Evolutionary conservation across 30 jellyfish, hydroid and myxozoan species (phyloP).

Genomic region (Hydractinia echinata): DNA sequence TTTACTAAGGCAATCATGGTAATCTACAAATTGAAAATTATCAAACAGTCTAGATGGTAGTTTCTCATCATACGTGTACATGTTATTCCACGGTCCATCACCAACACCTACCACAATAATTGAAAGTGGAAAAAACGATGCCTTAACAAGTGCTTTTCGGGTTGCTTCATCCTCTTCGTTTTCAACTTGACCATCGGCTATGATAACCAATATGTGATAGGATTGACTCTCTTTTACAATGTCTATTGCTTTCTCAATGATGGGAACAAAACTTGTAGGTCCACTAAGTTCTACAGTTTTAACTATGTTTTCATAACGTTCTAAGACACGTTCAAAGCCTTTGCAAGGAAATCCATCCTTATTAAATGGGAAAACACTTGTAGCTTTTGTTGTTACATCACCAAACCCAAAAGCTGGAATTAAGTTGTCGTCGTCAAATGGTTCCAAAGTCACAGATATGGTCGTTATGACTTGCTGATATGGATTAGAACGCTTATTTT

Average conservation of each 20-base stretch:
- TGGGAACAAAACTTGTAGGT: slow-evolving; percentile 84
- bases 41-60: slow-evolving; percentile 67
- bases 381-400: slow-evolving; percentile 66
- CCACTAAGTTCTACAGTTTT: slow-evolving; percentile 70
- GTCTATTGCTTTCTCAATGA: slow-evolving; percentile 62
- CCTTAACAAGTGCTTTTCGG: slow-evolving; percentile 63
- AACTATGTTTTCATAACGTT: slow-evolving; percentile 53
- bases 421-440: slow-evolving; percentile 71
- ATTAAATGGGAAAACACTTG: slow-evolving; percentile 52
- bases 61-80: slow-evolving; percentile 74
- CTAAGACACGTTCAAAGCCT: slow-evolving; percentile 65
- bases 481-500: slow-evolving; percentile 53
- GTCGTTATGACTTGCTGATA: slow-evolving; percentile 70
- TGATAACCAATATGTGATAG: slow-evolving; percentile 63
- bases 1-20: slow-evolving; percentile 46
- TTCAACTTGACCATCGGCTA: slow-evolving; percentile 85
- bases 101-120: slow-evolving; percentile 88
- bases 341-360: slow-evolving; percentile 59
- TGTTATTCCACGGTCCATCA: slow-evolving; percentile 89
- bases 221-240: slow-evolving; percentile 26
- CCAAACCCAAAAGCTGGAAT: slow-evolving; percentile 88
- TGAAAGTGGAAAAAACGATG: slow-evolving; percentile 70
- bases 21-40: slow-evolving; percentile 82
- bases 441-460: slow-evolving; percentile 49
- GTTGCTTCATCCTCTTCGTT: slow-evolving; percentile 71